Evolutionary conservation across 2,113 vertebrate genomes (phyloP), one percentile per base, ranked within the genome.

Genomic region (Tretioscincus oriximinensis): DNA sequence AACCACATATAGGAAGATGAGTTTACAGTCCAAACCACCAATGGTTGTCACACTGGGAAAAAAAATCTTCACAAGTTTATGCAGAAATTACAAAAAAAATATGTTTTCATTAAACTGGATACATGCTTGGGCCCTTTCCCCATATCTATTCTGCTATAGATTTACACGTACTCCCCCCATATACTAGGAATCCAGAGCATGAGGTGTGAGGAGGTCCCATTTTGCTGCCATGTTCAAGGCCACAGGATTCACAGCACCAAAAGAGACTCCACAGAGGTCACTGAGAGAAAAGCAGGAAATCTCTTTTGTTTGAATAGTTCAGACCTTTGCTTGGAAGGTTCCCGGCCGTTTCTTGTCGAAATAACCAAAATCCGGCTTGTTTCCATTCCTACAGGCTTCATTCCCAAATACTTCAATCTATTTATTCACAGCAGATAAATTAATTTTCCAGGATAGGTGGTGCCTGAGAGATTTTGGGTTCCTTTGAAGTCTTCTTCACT

Each of bases 371-470:
- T 10, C 45, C 6, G 1, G 51, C 9, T 7, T 18, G 9, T n/a
- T 31, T 78, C 73, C 68, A 77, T 81, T 84, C 75, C 51, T 79
- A 77, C 51, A 49, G 1, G n/a, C 0, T 0, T 22, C 63, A n/a
- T n/a, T 41, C 5, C 45, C 0, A 61, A 45, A 18, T 41, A 67
- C 74, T 58, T n/a, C 29, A 20, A 75, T 20, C 54, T 29, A 12
- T 58, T 24, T 5, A 8, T 58, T 64, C 49, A 68, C 24, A 9
- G 77, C 28, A 11, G 76, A 21, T 49, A 72, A 69, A 84, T 79
- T 68, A 89, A 31, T 66, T 93, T 88, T 88, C n/a, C 61, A 78
- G 73, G 80, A 28, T 9, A 61, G 65, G 68, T 81, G 88, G 84
- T 74, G 47, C 9, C 79, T 90, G 81, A 73, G 45, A 29, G 24